phyloP scores from a whole-genome alignment of 2,888 invertebrate genomes.

The Tenthredo livida region DNA sequence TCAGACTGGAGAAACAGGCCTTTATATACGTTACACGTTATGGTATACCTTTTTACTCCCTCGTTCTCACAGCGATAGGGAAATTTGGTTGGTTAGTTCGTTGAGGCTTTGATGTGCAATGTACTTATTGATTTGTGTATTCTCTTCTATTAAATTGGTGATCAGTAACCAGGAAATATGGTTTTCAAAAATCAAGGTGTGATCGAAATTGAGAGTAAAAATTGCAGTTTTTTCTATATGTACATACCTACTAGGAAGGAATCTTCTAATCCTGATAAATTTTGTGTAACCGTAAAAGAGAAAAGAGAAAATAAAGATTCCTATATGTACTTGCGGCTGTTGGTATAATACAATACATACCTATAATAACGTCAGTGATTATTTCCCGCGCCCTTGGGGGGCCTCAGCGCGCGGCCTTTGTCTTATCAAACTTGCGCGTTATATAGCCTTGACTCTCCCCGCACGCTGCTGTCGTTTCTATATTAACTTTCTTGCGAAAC shows the following conservation, averaged over 20 bases:
- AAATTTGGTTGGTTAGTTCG: no score
- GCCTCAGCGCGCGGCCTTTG: constrained; percentile 70
- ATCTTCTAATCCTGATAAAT: no score
- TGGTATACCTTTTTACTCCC: not conserved
- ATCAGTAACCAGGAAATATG: no score
- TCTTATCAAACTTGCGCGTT: constrained; percentile 73
- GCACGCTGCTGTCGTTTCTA: constrained; percentile 61
- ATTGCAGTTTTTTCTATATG: no score
- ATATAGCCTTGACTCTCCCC: constrained; percentile 75
- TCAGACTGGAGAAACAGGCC: not conserved
- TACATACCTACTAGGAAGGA: no score
- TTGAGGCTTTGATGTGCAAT: no score
- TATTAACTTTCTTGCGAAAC: constrained; percentile 73
- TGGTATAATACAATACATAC: not conserved
- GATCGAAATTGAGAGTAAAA: no score
- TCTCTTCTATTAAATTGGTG: no score
- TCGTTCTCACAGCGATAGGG: no score
- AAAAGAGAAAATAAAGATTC: not conserved
- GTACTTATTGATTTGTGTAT: no score
- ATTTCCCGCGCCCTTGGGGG: constrained; percentile 70
- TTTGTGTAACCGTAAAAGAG: not conserved
- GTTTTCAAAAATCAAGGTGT: no score
- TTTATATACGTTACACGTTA: not conserved
- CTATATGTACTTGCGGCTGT: not conserved
- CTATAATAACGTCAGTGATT: not conserved